Evolutionary conservation across 2,113 vertebrate species (phyloP).

Genomic region (Helogale parvula): DNA sequence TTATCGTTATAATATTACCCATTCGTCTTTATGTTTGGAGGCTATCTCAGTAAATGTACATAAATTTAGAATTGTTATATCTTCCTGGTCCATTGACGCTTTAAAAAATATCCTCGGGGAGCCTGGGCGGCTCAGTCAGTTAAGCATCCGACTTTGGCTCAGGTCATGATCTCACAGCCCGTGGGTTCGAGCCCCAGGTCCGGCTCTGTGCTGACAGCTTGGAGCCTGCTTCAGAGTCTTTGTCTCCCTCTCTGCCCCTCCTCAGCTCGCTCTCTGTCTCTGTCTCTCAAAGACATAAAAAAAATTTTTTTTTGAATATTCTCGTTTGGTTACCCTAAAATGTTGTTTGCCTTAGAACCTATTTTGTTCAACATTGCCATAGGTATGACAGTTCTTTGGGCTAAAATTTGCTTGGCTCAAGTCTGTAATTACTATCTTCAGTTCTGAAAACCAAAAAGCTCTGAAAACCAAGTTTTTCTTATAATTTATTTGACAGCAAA

Average conservation of each 20-base stretch:
- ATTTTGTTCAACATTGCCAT: background rate
- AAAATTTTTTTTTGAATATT: background rate
- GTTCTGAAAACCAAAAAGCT: constrained; percentile 36
- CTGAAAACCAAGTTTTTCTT: constrained; percentile 3
- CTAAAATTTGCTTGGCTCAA: background rate
- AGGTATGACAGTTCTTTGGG: background rate
- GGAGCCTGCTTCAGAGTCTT: too few relatives aligned
- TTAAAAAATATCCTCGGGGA: background rate
- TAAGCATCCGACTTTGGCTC: too few relatives aligned
- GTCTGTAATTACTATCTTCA: background rate
- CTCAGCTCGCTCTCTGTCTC: too few relatives aligned
- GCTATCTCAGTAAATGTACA: background rate
- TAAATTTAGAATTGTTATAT: background rate
- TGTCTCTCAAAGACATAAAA: too few relatives aligned
- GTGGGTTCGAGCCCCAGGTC: too few relatives aligned
- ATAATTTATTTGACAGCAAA: constrained; percentile 17
- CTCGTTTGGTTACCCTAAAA: background rate
- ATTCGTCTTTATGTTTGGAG: background rate
- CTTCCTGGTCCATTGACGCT: background rate
- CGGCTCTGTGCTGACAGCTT: too few relatives aligned
- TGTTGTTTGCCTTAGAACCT: background rate
- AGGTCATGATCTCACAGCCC: too few relatives aligned
- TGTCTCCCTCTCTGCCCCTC: too few relatives aligned
- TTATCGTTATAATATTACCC: background rate
- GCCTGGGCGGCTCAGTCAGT: too few relatives aligned